A percentile compares a stretch with the other conserved stretches of the same genome.
Conservation (phyloP, 2,888 invertebrate genomes). For the Lamproptera curius region DNA sequence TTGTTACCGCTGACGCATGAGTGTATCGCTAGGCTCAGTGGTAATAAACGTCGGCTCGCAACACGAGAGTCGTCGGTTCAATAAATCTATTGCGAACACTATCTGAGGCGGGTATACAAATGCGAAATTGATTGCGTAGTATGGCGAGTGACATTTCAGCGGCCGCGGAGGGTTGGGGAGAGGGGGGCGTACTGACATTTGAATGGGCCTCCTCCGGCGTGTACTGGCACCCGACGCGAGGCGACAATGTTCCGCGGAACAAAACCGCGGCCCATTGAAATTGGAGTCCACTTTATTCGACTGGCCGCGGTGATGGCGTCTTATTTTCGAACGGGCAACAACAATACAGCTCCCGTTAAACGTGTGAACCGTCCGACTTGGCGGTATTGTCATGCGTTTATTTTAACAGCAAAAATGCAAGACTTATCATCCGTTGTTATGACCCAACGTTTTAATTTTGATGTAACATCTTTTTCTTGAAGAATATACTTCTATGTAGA, state of each 20-base stretch:
- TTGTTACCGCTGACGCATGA: no score
- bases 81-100: constrained; percentile 66
- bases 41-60: constrained; percentile 25
- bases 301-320: constrained; percentile 47
- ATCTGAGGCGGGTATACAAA: constrained; percentile 70
- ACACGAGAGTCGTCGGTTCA: constrained; percentile 39
- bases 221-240: constrained; percentile 73
- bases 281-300: constrained; percentile 71
- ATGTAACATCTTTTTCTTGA: no score
- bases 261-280: constrained; percentile 68
- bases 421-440: not conserved
- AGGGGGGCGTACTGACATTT: constrained; percentile 65
- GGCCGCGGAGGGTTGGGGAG: constrained; percentile 38
- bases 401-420: not conserved
- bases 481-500: no score
- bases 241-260: constrained; percentile 72
- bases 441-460: no score
- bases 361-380: not conserved
- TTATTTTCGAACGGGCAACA: constrained; percentile 50
- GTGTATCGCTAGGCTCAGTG: constrained; percentile 5
- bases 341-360: constrained; percentile 17
- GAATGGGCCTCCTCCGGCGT: constrained; percentile 74
- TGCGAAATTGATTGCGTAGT: constrained; percentile 77
- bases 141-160: constrained; percentile 75
- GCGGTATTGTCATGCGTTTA: not conserved